Percentiles rank a stretch among this genome's conserved stretches.
Conservation (phyloP, 1,140 invertebrate genomes). For the Drosophila seguyi region DNA sequence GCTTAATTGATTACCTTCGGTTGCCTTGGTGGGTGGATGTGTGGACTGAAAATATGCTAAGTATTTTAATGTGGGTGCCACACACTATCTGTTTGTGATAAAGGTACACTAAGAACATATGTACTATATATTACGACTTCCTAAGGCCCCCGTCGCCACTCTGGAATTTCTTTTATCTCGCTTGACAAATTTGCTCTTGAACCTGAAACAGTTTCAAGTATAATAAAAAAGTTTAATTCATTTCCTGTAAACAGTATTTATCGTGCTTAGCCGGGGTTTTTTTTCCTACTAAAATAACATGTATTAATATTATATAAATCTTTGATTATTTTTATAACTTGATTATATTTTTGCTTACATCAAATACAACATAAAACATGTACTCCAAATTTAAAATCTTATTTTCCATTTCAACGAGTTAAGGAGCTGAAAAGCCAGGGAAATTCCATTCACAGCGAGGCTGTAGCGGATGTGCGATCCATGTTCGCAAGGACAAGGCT, state of each 20-base stretch:
- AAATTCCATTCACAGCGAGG: background rate
- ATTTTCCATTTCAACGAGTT: background rate
- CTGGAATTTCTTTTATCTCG: conserved; percentile 14
- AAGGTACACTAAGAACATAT: background rate
- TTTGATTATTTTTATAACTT: background rate
- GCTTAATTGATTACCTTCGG: conserved; percentile 68
- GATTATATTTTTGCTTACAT: too few relatives aligned
- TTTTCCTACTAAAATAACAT: too few relatives aligned
- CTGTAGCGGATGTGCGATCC: background rate
- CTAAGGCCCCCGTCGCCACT: conserved; percentile 9
- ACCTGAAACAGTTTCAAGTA: conserved; percentile 9
- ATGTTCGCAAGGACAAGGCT: background rate
- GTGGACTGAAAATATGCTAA: conserved; percentile 38
- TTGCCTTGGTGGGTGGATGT: conserved; percentile 36
- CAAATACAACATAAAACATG: background rate
- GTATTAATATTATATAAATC: too few relatives aligned
- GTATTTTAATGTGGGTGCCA: conserved; percentile 14
- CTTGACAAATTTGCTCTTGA: conserved; percentile 21
- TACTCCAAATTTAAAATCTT: background rate
- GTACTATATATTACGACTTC: conserved; percentile 4
- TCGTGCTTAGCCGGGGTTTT: too few relatives aligned
- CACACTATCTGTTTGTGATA: conserved; percentile 32
- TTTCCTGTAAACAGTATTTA: conserved; percentile 44
- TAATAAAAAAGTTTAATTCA: background rate
- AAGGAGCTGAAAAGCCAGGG: background rate